Evolutionary conservation across 2,113 vertebrate species (phyloP).

Genomic region (Hippolais icterina): DNA sequence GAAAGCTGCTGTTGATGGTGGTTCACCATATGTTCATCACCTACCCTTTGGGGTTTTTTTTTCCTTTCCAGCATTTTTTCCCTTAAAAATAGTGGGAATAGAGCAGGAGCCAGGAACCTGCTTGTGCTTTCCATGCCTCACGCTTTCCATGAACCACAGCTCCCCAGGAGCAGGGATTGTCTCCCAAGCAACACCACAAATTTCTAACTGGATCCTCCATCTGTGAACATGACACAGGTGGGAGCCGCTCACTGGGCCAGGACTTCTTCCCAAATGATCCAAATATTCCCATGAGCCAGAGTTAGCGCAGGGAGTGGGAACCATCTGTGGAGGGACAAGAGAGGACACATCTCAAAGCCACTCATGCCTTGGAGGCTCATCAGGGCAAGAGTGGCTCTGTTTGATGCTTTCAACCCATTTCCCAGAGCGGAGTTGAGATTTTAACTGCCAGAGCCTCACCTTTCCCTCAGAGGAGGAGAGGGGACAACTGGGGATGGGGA

Average conservation of each 20-base stretch:
- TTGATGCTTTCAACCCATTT: background rate
- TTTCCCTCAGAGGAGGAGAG: background rate
- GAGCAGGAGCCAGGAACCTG: background rate
- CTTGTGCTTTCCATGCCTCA: background rate
- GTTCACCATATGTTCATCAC: background rate
- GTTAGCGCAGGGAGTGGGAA: too few species aligned
- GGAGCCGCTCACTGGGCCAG: background rate
- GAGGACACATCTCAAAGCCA: background rate
- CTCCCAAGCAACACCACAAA: background rate
- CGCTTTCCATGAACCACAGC: background rate
- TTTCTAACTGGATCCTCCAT: background rate
- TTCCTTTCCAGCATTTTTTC: background rate
- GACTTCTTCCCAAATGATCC: background rate
- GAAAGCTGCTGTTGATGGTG: background rate
- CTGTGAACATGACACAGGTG: background rate
- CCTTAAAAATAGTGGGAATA: background rate
- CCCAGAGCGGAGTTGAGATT: background rate
- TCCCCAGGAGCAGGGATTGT: background rate
- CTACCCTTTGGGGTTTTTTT: background rate
- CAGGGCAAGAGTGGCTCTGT: background rate
- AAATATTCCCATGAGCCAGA: background rate
- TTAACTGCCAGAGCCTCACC: background rate
- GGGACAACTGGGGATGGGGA: background rate
- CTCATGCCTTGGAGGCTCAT: background rate
- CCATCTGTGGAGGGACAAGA: background rate